These are phyloP conservation scores for Malthinus flaveolus DNA, from an alignment of 2,888 invertebrate genomes.

Conservation along the genomic window DNA sequence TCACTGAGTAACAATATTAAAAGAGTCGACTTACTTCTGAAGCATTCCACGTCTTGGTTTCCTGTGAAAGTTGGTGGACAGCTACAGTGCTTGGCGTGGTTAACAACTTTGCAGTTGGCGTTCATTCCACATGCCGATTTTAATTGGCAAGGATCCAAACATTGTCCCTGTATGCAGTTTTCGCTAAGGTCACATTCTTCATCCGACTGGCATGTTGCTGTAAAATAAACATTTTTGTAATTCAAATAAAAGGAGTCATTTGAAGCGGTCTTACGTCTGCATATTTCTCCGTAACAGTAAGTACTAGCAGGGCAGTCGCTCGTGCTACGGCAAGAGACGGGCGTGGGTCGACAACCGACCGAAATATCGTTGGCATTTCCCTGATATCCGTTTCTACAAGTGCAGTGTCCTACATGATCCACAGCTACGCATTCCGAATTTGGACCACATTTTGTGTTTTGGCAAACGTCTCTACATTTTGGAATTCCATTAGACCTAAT, in stretches of 20 bases:
- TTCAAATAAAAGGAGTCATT: conserved; percentile 31
- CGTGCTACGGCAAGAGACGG: conserved; percentile 71
- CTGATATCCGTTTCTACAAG: conserved; percentile 76
- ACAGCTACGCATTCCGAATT: conserved; percentile 82
- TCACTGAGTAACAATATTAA: background rate
- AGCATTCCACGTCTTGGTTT: conserved; percentile 80
- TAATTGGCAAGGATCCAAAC: conserved; percentile 76
- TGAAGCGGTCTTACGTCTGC: conserved; percentile 83
- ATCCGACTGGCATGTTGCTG: conserved; percentile 77
- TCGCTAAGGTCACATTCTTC: conserved; percentile 80
- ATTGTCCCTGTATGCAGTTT: conserved; percentile 80
- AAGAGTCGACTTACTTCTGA: conserved; percentile 67
- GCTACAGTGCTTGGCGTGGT: conserved; percentile 77
- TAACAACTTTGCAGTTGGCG: conserved; percentile 72
- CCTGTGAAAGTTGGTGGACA: conserved; percentile 88
- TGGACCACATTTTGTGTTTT: conserved; percentile 74
- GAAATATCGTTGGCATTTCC: conserved; percentile 73
- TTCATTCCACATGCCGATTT: conserved; percentile 82
- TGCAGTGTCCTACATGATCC: conserved; percentile 77
- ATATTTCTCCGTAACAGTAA: conserved; percentile 79
- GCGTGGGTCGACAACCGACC: conserved; percentile 75
- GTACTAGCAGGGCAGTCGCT: conserved; percentile 77
- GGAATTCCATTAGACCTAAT: conserved; percentile 69
- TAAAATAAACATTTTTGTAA: conserved; percentile 35
- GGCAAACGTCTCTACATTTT: conserved; percentile 84